These are phyloP conservation scores for Agonum fuliginosum DNA, from an alignment of 2,888 invertebrate genomes.

Conservation along the genomic window DNA sequence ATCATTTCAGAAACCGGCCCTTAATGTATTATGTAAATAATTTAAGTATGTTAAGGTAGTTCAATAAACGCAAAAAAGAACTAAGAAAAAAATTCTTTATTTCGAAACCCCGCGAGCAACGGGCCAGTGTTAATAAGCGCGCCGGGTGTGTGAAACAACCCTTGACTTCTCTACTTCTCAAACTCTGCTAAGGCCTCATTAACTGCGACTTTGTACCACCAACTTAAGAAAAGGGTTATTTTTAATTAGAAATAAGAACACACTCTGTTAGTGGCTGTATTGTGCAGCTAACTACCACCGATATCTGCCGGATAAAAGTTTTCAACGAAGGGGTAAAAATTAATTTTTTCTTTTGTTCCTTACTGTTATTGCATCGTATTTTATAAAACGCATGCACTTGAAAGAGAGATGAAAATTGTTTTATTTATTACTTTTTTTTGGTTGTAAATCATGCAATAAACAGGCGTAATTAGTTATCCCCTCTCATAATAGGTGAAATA, in stretches of 20 bases:
- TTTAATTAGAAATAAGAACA: conserved; percentile 55
- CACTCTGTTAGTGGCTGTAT: conserved; percentile 47
- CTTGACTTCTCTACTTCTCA: conserved; percentile 29
- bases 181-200: conserved; percentile 47
- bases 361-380: conserved; percentile 38
- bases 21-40: too few relatives aligned
- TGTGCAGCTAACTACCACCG: conserved; percentile 23
- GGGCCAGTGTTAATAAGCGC: conserved; percentile 16
- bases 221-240: conserved; percentile 58
- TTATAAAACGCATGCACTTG: conserved; percentile 33
- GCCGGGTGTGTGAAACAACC: conserved; percentile 26
- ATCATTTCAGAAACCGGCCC: too few relatives aligned
- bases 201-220: conserved; percentile 37
- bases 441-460: conserved; percentile 6
- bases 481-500: neutral
- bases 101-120: neutral
- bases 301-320: conserved; percentile 33
- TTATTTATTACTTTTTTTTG: conserved; percentile 33
- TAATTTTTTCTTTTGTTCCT: conserved; percentile 31
- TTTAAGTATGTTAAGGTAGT: too few relatives aligned
- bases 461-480: conserved; percentile 1
- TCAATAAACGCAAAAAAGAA: too few relatives aligned
- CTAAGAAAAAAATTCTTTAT: neutral
- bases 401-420: conserved; percentile 12
- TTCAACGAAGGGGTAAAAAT: conserved; percentile 30